These are phyloP conservation scores for Macropis europaea DNA, from an alignment of 2,888 invertebrate species.

Conservation along the genomic window DNA sequence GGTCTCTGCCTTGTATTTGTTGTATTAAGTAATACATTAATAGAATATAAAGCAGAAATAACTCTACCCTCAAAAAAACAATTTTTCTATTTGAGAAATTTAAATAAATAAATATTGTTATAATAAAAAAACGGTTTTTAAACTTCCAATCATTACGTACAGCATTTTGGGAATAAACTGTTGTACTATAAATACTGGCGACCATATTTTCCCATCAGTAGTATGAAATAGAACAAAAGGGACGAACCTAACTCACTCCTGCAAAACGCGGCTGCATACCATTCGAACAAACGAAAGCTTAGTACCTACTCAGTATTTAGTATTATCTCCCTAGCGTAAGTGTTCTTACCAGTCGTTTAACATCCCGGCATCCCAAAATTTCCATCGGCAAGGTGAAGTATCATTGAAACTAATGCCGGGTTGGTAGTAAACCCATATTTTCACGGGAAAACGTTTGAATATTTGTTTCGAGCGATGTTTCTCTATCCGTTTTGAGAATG, in stretches of 20 bases:
- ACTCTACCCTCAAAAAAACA: too few relatives aligned
- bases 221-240: background rate
- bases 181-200: too few relatives aligned
- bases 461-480: background rate
- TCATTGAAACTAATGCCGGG: background rate
- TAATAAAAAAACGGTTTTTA: too few relatives aligned
- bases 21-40: too few relatives aligned
- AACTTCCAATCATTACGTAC: too few relatives aligned
- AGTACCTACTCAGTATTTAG: too few relatives aligned
- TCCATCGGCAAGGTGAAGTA: background rate
- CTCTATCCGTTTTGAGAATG: background rate
- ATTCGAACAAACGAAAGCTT: background rate
- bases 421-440: background rate
- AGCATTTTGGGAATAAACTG: too few relatives aligned
- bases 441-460: background rate
- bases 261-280: background rate
- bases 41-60: too few relatives aligned
- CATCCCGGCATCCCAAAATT: constrained; percentile 11
- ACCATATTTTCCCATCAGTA: too few relatives aligned
- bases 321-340: background rate
- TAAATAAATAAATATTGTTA: too few relatives aligned
- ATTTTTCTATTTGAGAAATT: too few relatives aligned
- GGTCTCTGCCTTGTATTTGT: too few relatives aligned
- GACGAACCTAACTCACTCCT: background rate
- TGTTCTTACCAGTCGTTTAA: constrained; percentile 10